These are phyloP conservation scores for Porites divaricata DNA, from an alignment of 92 coral and sea anemone species.

Conservation along the genomic window DNA sequence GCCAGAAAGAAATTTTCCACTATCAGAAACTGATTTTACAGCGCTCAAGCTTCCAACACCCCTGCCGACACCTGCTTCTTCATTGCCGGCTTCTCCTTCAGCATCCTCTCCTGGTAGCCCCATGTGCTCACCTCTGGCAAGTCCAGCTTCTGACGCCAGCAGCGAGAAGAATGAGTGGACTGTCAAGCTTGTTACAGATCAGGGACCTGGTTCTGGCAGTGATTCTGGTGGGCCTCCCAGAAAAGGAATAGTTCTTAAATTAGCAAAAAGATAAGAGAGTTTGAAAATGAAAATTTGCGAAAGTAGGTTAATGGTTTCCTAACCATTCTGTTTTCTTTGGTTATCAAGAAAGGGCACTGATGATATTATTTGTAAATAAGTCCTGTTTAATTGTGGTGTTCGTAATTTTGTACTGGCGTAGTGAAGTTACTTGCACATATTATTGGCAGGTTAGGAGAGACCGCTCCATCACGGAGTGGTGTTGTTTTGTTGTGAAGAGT, in stretches of 20 bases:
- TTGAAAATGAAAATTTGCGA: constrained; percentile 6
- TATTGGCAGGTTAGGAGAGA: not conserved
- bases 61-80: constrained; percentile 82
- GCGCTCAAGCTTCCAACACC: constrained; percentile 92
- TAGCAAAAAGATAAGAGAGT: constrained; percentile 88
- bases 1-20: constrained; percentile 84
- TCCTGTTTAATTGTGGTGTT: constrained; percentile 4
- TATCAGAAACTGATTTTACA: constrained; percentile 83
- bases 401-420: not conserved
- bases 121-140: constrained; percentile 93
- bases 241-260: constrained; percentile 95
- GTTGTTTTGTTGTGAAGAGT: not conserved
- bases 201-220: constrained; percentile 64
- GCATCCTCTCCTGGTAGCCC: constrained; percentile 89
- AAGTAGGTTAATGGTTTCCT: constrained; percentile 4
- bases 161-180: constrained; percentile 94
- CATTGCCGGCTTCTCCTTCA: constrained; percentile 86
- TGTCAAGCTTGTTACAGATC: constrained; percentile 92
- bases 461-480: not conserved
- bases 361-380: not conserved
- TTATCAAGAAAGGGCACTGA: constrained; percentile 46
- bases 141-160: constrained; percentile 87
- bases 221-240: constrained; percentile 85
- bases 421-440: not conserved
- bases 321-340: constrained; percentile 17